Evolutionary conservation across 2,888 invertebrate genomes (phyloP).

Genomic region (Tetragonula carbonaria): DNA sequence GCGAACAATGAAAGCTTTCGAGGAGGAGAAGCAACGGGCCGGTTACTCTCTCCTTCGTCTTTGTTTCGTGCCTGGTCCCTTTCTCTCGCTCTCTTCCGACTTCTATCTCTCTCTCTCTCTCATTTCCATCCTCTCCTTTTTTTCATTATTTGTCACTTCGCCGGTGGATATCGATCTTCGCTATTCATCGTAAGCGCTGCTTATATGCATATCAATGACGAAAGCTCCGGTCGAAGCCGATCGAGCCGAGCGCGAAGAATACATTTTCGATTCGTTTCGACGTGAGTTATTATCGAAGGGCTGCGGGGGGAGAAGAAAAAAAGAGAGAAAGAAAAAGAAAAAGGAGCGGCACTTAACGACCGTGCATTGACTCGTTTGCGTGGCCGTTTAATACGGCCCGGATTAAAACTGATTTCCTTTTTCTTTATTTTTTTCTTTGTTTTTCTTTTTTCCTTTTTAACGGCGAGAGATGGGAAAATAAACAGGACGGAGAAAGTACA

Average conservation of each 20-base stretch:
- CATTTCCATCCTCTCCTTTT: constrained; percentile 4
- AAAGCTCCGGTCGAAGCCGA: constrained; percentile 50
- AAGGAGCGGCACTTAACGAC: constrained; percentile 35
- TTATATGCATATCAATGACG: constrained; percentile 69
- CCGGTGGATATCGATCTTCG: constrained; percentile 62
- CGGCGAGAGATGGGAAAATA: not conserved
- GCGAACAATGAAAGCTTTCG: constrained; percentile 41
- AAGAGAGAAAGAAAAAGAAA: not conserved
- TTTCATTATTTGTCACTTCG: constrained; percentile 61
- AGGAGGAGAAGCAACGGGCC: constrained; percentile 25
- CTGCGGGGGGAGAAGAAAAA: no score
- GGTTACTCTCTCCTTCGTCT: constrained; percentile 1
- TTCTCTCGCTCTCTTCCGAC: no score
- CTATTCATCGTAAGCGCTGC: constrained; percentile 56
- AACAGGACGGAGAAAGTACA: not conserved
- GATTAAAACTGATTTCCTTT: not conserved
- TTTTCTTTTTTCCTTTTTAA: not conserved
- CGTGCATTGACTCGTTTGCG: constrained; percentile 15
- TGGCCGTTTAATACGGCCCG: constrained; percentile 20
- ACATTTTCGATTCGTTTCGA: constrained; percentile 59
- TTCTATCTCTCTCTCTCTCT: not conserved
- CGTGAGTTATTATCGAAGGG: constrained; percentile 38
- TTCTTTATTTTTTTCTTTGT: no score
- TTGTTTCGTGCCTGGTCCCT: not conserved
- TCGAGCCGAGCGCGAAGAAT: constrained; percentile 52